Evolutionary conservation across 2,888 invertebrate species (phyloP).

Genomic region (Notodonta dromedarius): DNA sequence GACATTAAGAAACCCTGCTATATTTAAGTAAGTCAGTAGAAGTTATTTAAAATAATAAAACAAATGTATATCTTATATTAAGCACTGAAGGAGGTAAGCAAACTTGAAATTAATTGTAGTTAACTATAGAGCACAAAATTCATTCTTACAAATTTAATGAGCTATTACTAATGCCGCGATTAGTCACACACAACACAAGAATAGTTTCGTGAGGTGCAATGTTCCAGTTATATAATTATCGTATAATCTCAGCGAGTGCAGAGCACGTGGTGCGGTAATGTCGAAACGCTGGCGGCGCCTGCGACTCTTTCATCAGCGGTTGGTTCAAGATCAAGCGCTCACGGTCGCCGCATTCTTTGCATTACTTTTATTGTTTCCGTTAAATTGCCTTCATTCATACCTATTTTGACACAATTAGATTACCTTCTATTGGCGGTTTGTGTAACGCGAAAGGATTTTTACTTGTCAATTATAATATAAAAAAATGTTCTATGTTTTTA

Average conservation of each 20-base stretch:
- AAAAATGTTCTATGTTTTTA: no score
- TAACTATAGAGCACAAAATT: not conserved
- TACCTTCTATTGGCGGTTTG: not conserved
- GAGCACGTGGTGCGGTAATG: conserved; percentile 4
- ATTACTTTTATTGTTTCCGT: conserved; percentile 37
- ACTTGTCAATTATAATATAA: no score
- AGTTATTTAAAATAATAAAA: no score
- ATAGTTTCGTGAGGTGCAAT: not conserved
- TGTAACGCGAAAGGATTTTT: not conserved
- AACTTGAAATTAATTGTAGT: no score
- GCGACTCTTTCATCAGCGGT: conserved; percentile 3
- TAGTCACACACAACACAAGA: not conserved
- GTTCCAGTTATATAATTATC: not conserved
- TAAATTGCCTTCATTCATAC: conserved; percentile 33
- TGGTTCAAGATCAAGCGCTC: conserved; percentile 8
- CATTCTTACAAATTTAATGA: not conserved
- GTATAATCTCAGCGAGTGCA: not conserved
- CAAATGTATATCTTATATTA: no score
- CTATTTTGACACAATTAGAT: conserved; percentile 13
- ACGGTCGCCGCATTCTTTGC: conserved; percentile 9
- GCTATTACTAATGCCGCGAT: not conserved
- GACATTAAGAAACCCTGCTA: no score
- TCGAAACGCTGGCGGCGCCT: not conserved
- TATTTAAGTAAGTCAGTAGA: no score
- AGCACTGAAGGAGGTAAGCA: no score